Evolutionary conservation across 2,113 vertebrate genomes (phyloP), one percentile per base, ranked within the genome.

Genomic region (Clarias batrachus): DNA sequence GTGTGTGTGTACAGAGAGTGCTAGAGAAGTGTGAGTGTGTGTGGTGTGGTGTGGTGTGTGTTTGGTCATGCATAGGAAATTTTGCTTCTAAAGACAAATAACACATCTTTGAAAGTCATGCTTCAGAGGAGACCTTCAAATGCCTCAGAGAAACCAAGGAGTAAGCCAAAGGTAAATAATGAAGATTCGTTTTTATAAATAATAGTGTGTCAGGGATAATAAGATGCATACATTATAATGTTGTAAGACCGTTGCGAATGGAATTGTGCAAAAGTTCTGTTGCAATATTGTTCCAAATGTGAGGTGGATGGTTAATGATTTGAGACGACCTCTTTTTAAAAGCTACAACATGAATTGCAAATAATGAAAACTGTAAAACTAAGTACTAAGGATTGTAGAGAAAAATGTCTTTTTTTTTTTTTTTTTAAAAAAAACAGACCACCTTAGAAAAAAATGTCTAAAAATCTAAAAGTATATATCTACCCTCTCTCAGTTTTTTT

Each of bases 101-200:
- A 48, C 52, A 10, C n/a, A 4, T 85, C 68, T 62, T 48, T 74
- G 27, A 82, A 60, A 87, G 94, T 92, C 90, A 97, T 97, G 96
- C 89, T 97, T 88, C 96, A 95, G 88, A 94, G 96, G 93, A 97
- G 96, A 87, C 91, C 93, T 56, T 97, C 96, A 57, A 97, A 95
- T 0, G 95, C 37, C 0, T 95, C 96, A 76, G 96, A 97, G 78
- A 96, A 96, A 85, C 94, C 96, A 86, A 97, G 95, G 93, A 94
- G 16, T 41, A 97, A 96, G 77, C 96, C 96, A 56, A 97, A 96
- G 96, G 96, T 97, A 95, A 92, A 94, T n/a, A 41, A 63, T 0
- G 0, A 0, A 23, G 68, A 57, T 68, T 73, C 6, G 8, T 14
- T 27, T 33, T 0, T n/a, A 11, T 37, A 10, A 21, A 56, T 57